Conservation (phyloP, 2,888 invertebrate genomes). For the Epistrophella euchroma region DNA sequence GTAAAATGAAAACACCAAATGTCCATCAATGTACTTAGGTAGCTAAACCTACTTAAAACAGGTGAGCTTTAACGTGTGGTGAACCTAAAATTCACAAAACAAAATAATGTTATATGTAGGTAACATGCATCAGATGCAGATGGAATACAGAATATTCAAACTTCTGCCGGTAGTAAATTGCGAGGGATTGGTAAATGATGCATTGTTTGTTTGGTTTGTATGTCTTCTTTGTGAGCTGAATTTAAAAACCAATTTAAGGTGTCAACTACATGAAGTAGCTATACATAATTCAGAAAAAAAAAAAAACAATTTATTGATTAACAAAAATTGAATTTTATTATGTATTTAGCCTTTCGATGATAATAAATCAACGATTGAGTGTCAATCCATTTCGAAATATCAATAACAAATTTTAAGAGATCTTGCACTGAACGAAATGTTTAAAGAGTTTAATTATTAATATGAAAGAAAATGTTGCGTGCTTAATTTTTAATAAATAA, state of each 20-base stretch:
- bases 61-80: neutral
- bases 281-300: neutral
- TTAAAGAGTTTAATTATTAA: neutral
- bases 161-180: constrained; percentile 12
- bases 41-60: neutral
- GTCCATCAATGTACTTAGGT: too few relatives aligned
- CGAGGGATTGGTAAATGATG: constrained; percentile 35
- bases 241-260: constrained; percentile 20
- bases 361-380: constrained; percentile 43
- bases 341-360: constrained; percentile 35
- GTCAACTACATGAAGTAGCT: constrained; percentile 2
- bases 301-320: constrained; percentile 33
- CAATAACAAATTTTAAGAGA: neutral
- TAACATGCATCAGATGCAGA: neutral
- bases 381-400: constrained; percentile 28
- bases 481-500: too few relatives aligned
- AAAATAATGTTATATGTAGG: constrained; percentile 14
- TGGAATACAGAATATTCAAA: constrained; percentile 6
- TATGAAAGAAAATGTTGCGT: neutral
- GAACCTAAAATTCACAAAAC: neutral
- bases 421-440: neutral
- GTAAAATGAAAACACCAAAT: too few relatives aligned
- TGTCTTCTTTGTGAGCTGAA: constrained; percentile 50
- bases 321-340: constrained; percentile 38
- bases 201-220: constrained; percentile 30